Conservation (phyloP, 2,888 invertebrate species). For the Troilus luridus region DNA sequence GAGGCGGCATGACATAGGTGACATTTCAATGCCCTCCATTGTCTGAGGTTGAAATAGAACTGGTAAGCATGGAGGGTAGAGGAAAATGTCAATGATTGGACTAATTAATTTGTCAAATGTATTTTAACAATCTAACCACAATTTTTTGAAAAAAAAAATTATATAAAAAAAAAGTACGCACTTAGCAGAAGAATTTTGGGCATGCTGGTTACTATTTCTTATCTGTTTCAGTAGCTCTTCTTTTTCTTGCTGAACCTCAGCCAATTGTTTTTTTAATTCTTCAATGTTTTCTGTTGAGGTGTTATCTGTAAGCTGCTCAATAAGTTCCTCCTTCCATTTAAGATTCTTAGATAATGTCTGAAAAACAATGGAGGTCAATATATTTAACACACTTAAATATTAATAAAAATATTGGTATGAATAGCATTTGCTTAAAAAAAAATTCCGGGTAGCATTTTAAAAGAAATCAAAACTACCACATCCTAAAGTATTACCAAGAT, state of each 20-base stretch:
- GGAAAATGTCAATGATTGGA: too few species aligned
- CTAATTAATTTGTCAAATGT: too few species aligned
- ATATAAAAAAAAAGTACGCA: background rate
- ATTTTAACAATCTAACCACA: background rate
- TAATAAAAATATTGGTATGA: background rate
- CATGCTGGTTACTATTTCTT: constrained; percentile 68
- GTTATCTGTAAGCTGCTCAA: constrained; percentile 76
- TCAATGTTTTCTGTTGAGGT: constrained; percentile 74
- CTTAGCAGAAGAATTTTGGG: constrained; percentile 71
- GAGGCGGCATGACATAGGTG: too few species aligned
- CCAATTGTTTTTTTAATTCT: constrained; percentile 80
- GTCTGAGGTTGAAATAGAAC: too few species aligned
- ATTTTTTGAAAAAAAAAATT: background rate
- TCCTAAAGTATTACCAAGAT: constrained; percentile 67
- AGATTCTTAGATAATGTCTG: constrained; percentile 80
- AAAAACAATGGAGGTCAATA: background rate
- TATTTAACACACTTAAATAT: background rate
- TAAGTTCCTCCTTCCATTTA: constrained; percentile 77
- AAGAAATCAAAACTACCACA: background rate
- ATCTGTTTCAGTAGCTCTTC: constrained; percentile 80
- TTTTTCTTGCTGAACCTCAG: constrained; percentile 81
- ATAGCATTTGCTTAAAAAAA: background rate
- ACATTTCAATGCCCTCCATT: too few species aligned
- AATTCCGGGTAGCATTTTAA: background rate
- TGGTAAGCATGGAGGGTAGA: too few species aligned